A percentile compares a stretch with the other conserved stretches of the same genome.
Evolutionary conservation across 2,797 vertebrate genomes (phyloP).

Genomic region (Cryptoblepharus egeriae): DNA sequence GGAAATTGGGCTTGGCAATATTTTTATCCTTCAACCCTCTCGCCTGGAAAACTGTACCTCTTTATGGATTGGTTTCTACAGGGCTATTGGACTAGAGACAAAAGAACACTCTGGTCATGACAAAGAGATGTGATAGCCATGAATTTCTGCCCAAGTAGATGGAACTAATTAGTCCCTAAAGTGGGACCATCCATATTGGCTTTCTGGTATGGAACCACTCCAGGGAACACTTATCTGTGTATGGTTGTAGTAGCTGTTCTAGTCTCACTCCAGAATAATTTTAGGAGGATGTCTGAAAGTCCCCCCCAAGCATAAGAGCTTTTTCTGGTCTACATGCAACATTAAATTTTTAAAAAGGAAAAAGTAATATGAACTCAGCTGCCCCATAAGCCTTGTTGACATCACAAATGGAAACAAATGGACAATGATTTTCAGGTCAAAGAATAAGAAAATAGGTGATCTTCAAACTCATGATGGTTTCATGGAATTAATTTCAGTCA

Average conservation of each 20-base stretch:
- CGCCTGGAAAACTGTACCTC: not conserved
- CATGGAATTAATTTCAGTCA: not conserved
- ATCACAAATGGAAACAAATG: not conserved
- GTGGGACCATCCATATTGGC: slow-evolving; percentile 22
- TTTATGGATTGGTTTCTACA: not conserved
- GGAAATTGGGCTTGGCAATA: not conserved
- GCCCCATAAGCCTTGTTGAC: fast-evolving
- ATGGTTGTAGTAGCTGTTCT: not conserved
- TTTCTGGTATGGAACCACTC: slow-evolving; percentile 6
- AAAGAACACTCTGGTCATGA: not conserved
- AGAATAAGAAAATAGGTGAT: not conserved
- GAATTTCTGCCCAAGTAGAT: slow-evolving; percentile 21
- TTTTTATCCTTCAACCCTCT: slow-evolving; percentile 5
- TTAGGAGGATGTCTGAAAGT: not conserved
- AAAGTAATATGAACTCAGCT: not conserved
- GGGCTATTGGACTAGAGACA: not conserved
- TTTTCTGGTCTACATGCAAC: not conserved
- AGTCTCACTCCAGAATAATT: not conserved
- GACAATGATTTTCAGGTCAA: not conserved
- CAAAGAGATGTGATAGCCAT: not conserved
- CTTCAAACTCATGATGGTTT: not conserved
- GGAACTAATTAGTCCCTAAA: slow-evolving; percentile 24
- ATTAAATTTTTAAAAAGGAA: not conserved
- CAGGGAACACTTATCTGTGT: slow-evolving; percentile 7
- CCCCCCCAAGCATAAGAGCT: not conserved